These are phyloP conservation scores for Agraylea sexmaculata DNA, from an alignment of 1,140 invertebrate species.

Conservation along the genomic window DNA sequence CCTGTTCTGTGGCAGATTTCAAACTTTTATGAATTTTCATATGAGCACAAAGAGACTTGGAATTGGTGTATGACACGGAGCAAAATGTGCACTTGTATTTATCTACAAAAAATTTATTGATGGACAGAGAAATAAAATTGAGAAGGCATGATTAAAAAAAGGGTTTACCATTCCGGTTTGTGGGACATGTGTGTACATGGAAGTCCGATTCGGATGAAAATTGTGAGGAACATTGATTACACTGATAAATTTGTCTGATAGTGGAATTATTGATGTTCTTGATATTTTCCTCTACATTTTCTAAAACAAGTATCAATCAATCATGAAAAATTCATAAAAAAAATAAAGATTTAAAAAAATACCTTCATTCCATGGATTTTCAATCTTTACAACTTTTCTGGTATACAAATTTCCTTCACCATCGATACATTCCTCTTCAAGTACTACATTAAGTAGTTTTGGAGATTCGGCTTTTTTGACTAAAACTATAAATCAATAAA, in stretches of 20 bases:
- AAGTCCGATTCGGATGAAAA: slow-evolving; percentile 28
- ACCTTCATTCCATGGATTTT: slow-evolving; percentile 37
- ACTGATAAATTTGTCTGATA: slow-evolving; percentile 28
- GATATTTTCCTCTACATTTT: slow-evolving; percentile 27
- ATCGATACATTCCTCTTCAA: slow-evolving; percentile 38
- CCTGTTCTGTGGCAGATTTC: slow-evolving; percentile 20
- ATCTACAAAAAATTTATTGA: slow-evolving; percentile 24
- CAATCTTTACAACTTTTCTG: slow-evolving; percentile 43
- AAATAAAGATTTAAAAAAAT: not conserved
- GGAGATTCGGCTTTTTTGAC: slow-evolving; percentile 7
- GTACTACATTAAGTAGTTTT: slow-evolving; percentile 35
- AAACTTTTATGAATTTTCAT: slow-evolving; percentile 38
- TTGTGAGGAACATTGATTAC: slow-evolving; percentile 27
- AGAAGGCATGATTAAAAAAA: slow-evolving; percentile 11
- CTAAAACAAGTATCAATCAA: slow-evolving; percentile 6
- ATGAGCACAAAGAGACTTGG: slow-evolving; percentile 37
- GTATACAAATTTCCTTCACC: slow-evolving; percentile 39
- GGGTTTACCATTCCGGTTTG: slow-evolving; percentile 9
- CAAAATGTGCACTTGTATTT: slow-evolving; percentile 38
- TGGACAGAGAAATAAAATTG: not conserved
- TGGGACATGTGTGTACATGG: slow-evolving; percentile 26
- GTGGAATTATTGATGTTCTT: slow-evolving; percentile 18
- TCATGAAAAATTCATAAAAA: not conserved
- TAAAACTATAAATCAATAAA: not conserved
- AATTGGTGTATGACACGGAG: slow-evolving; percentile 32